phyloP scores from a whole-genome alignment of 2,113 vertebrate species.

The Ivindomyrus marchei region DNA sequence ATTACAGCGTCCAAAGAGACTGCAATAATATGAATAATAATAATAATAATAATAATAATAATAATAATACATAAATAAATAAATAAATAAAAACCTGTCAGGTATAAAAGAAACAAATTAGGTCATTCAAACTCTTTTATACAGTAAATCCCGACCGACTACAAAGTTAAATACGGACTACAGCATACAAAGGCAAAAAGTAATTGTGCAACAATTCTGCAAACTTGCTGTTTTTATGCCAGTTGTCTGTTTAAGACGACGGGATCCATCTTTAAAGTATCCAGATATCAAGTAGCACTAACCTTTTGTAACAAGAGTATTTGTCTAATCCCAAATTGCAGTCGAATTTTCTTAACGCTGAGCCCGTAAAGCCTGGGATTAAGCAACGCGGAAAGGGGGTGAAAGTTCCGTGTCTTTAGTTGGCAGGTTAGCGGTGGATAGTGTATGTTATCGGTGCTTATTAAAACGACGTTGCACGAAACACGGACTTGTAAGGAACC shows the following conservation, averaged over 20 bases:
- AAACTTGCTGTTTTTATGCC: slow-evolving; percentile 33
- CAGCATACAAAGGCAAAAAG: slow-evolving; percentile 13
- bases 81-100: slow-evolving; percentile 1
- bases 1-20: neutral
- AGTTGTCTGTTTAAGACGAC: slow-evolving; percentile 42
- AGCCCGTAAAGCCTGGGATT: slow-evolving; percentile 71
- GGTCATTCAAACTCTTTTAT: neutral
- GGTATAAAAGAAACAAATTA: neutral
- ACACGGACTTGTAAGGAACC: slow-evolving; percentile 45
- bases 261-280: slow-evolving; percentile 53
- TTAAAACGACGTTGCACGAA: slow-evolving; percentile 61
- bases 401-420: slow-evolving; percentile 41
- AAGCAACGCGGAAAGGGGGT: slow-evolving; percentile 49
- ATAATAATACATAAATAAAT: neutral
- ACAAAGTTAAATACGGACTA: slow-evolving; percentile 11
- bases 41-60: neutral
- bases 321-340: slow-evolving; percentile 80
- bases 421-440: slow-evolving; percentile 41
- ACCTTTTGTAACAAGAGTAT: slow-evolving; percentile 58
- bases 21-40: no score
- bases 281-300: slow-evolving; percentile 65
- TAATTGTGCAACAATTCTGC: slow-evolving; percentile 26
- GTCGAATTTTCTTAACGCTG: slow-evolving; percentile 71
- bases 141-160: neutral
- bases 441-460: slow-evolving; percentile 48